Conservation (phyloP, 2,797 vertebrate species). For the Parauchenoglanis ngamensis region DNA sequence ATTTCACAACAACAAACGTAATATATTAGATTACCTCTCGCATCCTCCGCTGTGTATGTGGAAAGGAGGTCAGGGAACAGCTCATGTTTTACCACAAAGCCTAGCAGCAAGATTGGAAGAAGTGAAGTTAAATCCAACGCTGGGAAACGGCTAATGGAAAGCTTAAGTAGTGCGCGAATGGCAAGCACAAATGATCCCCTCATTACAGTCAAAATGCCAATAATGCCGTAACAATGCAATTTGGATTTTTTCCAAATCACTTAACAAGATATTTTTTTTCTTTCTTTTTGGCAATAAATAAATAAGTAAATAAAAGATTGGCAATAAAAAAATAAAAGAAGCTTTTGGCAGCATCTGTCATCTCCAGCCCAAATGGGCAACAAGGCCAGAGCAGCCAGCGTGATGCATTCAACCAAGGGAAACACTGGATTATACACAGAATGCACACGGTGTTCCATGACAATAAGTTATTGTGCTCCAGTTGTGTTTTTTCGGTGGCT, state of each 20-base stretch:
- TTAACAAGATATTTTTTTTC: not conserved
- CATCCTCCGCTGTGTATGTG: conserved; percentile 57
- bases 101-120: conserved; percentile 30
- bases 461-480: conserved; percentile 37
- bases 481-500: conserved; percentile 33
- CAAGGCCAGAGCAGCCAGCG: conserved; percentile 19
- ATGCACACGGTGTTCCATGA: conserved; percentile 36
- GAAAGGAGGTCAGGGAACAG: conserved; percentile 65
- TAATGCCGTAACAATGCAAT: conserved; percentile 54
- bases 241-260: conserved; percentile 24
- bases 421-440: conserved; percentile 40
- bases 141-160: conserved; percentile 74
- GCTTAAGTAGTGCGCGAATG: conserved; percentile 51
- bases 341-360: conserved; percentile 13
- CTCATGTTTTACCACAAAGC: conserved; percentile 60
- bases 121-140: conserved; percentile 41
- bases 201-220: conserved; percentile 61
- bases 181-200: conserved; percentile 37
- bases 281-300: not conserved
- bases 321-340: not conserved
- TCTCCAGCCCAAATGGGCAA: conserved; percentile 31
- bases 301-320: not conserved
- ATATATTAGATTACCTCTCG: conserved; percentile 70
- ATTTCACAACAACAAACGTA: conserved; percentile 67
- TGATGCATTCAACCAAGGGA: conserved; percentile 25